Evolutionary conservation across 2,888 invertebrate genomes (phyloP), one percentile per base, ranked within the genome.

Genomic region (Heliconius ismenius): DNA sequence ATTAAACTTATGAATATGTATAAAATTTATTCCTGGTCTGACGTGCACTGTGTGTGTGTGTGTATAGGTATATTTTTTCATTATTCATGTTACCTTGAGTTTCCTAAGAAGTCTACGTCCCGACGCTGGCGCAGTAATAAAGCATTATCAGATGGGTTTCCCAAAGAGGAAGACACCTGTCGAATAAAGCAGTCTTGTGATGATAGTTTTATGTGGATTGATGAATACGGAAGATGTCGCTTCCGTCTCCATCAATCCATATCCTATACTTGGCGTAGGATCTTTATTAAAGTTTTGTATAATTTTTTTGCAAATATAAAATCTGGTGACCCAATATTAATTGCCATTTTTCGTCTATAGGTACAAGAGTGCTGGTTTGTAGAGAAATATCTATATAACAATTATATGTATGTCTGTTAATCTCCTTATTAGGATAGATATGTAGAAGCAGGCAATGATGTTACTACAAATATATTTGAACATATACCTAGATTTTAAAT

Each of bases 161-260:
- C 86, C 43, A 85, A 81, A 9, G 85, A 81, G 13, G 86, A 78
- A 67, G 84, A 83, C 1, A 83, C 82, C 89, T 90, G 78, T 26
- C 84, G 84, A 76, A 49, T 68, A 39, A 60, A 60, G 18, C 18
- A 73, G 24, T 60, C 24, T 36, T 11, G 36, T 36, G 36, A 62
- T 73, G 73, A 43, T 69, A 11, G 10, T 69, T 54, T 69, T 54
- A 69, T 69, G 58, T 58, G 39, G 36, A 36, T 36, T 67, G 39
- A 67, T 67, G 67, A 6, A 43, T 67, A 18, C n/a, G 39, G 67
- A 67, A 43, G 39, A 43, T 15, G 67, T 24, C 15, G 43, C 24
- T 67, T 24, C 15, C 39, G 39, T 67, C 18, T 67, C 11, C 11
- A 11, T 39, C 4, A 58, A 58, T 58, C n/a, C 58, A 58, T 10